phyloP scores from a whole-genome alignment of 1,140 invertebrate species.

The Tetramorium simillimum region DNA sequence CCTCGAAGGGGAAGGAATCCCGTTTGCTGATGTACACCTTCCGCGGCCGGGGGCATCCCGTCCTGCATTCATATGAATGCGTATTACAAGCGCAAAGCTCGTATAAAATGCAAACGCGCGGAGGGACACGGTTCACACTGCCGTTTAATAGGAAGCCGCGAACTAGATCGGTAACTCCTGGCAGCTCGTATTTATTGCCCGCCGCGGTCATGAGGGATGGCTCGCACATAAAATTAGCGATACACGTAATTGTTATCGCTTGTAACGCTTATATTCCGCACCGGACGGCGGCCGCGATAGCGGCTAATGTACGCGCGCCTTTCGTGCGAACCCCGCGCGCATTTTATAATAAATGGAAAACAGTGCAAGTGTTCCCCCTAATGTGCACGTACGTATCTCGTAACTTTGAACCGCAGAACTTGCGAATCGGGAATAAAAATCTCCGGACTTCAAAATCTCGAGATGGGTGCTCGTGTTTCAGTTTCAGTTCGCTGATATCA shows the following conservation, averaged over 20 bases:
- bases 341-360: slow-evolving; percentile 44
- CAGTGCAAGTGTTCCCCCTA: background rate
- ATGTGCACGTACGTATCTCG: background rate
- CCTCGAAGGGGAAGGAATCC: background rate
- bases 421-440: background rate
- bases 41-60: slow-evolving; percentile 5
- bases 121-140: slow-evolving; percentile 72
- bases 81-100: slow-evolving; percentile 34
- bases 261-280: slow-evolving; percentile 54
- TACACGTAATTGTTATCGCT: slow-evolving; percentile 81
- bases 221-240: slow-evolving; percentile 82
- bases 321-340: slow-evolving; percentile 57
- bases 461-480: background rate
- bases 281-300: slow-evolving; percentile 72
- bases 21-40: slow-evolving; percentile 29
- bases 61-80: slow-evolving; percentile 30
- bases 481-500: background rate
- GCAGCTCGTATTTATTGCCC: slow-evolving; percentile 71
- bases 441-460: background rate
- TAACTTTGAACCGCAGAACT: background rate
- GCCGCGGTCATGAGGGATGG: slow-evolving; percentile 67
- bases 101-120: slow-evolving; percentile 48
- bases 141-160: slow-evolving; percentile 72
- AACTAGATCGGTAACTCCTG: slow-evolving; percentile 68
- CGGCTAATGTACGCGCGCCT: slow-evolving; percentile 50